A percentile compares a stretch with the other conserved stretches of the same genome.
These are phyloP conservation scores for Corythornis madagascariensis DNA, from an alignment of 2,113 vertebrate genomes.

Conservation along the genomic window DNA sequence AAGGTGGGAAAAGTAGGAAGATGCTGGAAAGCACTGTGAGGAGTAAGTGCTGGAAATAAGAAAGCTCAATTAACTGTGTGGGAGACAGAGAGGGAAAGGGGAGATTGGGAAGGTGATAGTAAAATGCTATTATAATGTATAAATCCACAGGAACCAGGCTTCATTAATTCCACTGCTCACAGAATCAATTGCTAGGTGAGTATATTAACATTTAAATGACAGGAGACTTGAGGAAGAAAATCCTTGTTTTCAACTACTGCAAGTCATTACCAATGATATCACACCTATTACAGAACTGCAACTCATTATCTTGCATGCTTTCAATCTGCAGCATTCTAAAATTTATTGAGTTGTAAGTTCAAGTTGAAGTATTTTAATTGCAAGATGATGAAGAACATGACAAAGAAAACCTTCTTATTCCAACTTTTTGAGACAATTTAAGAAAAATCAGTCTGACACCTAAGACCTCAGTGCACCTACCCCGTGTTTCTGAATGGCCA, in stretches of 20 bases:
- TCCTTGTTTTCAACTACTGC: background rate
- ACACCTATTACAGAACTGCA: background rate
- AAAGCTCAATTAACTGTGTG: background rate
- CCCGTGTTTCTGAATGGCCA: slow-evolving; percentile 98
- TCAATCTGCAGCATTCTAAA: background rate
- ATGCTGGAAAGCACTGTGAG: background rate
- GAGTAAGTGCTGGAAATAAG: background rate
- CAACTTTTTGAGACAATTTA: background rate
- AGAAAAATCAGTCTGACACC: background rate
- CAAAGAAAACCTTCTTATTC: background rate
- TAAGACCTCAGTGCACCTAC: slow-evolving; percentile 68
- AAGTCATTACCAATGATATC: background rate
- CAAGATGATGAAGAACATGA: background rate
- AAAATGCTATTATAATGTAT: background rate
- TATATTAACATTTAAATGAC: slow-evolving; percentile 3
- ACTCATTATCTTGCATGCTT: background rate
- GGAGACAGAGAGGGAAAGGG: background rate
- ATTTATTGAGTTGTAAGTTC: background rate
- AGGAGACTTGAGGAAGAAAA: background rate
- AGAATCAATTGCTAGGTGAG: background rate
- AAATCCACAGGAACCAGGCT: background rate
- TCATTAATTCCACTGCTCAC: background rate
- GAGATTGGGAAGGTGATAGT: background rate
- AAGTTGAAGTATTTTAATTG: background rate
- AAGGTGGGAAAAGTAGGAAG: background rate